These are phyloP conservation scores for Chloropsis hardwickii DNA, from an alignment of 2,113 vertebrate genomes.

Conservation along the genomic window DNA sequence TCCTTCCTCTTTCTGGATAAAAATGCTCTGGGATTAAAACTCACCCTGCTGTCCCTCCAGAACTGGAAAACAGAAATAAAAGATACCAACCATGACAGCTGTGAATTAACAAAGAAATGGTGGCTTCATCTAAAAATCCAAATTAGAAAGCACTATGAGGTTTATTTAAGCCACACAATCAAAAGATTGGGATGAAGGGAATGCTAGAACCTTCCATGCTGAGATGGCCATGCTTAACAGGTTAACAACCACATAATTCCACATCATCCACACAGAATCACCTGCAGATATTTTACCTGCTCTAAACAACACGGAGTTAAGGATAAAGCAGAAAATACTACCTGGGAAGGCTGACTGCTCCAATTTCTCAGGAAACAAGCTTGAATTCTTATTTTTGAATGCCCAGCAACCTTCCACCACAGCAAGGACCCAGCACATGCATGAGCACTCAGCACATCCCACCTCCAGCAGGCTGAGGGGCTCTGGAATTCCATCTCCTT, in stretches of 20 bases:
- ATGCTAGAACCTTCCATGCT: background rate
- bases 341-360: background rate
- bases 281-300: background rate
- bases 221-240: background rate
- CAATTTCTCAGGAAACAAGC: background rate
- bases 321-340: fast-evolving
- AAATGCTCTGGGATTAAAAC: background rate
- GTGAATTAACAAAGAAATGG: background rate
- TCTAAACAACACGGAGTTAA: background rate
- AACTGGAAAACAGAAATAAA: background rate
- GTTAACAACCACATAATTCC: background rate
- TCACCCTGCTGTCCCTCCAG: background rate
- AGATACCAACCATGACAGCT: fast-evolving
- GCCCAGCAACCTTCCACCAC: fast-evolving
- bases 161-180: background rate
- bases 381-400: background rate
- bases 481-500: background rate
- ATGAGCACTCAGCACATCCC: background rate
- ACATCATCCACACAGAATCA: background rate
- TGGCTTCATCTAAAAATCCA: background rate
- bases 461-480: background rate
- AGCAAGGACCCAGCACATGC: background rate
- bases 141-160: background rate
- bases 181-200: background rate
- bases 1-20: background rate